Base-by-base conservation (phyloP, 2,888 invertebrate genomes). In the Polymixis flavicincta region DNA sequence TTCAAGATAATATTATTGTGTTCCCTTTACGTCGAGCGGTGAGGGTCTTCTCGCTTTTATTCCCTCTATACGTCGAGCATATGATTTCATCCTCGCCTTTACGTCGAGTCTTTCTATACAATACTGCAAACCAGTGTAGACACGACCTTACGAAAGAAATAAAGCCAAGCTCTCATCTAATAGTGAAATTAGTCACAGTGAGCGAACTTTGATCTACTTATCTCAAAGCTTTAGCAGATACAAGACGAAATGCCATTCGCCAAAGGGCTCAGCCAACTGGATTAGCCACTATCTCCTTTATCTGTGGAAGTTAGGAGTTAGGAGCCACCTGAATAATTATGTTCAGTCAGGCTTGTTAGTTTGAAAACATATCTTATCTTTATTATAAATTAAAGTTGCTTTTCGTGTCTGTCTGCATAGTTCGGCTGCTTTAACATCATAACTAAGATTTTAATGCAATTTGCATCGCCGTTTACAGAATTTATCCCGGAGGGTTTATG, bases 281-380 rank as follows among this genome's bases (percentile, higher is more conserved):
- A 84, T 84, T 79, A 78, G 55, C 32, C 59, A 78, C 71, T 69
- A 84, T 76, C 75, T 74, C 22, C 59, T 74, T 55, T 74, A 76
- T 59, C 82, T 52, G 54, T 48, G 28, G 60, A 76, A 78, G 66
- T 78, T 76, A 68, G 37, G 22, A 71, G 65, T 71, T 73, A 74
- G 55, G 45, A 52, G 59, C 68, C 63, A 75, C 32, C 61, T 74
- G 60, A 70, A 69, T 76, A 66, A 80, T 72, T 77, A 73, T 22
- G 64, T 71, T 69, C 60, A 76, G 50, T 74, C 45, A 54, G 42
- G 32, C 14, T 81, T 25, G 32, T 50, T 25, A 61, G 50, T 72
- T 76, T 54, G 13, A 37, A 57, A 70, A 57, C 22, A n/a, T 52
- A 65, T 48, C 65, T 17, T 37, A 37, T 37, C 37, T 37, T 37